Evolutionary conservation across 2,888 invertebrate species (phyloP).

Genomic region (Cataglyphis rosenhaueri): DNA sequence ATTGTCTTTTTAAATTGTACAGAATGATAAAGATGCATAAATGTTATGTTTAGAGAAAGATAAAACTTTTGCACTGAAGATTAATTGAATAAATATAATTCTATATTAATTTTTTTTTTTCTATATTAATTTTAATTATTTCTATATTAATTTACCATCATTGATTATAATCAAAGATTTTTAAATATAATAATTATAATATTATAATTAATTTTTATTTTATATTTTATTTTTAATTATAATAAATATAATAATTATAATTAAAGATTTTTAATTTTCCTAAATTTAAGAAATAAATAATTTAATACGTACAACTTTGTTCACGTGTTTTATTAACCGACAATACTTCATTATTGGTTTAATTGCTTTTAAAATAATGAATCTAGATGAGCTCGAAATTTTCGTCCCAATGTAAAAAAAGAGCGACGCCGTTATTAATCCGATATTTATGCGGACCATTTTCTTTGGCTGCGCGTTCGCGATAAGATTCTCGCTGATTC

Average conservation of each 20-base stretch:
- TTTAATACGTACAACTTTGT: not conserved
- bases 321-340: not conserved
- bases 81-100: not conserved
- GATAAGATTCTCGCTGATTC: constrained; percentile 41
- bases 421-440: not conserved
- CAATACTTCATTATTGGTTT: not conserved
- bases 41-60: not conserved
- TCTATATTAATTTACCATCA: not conserved
- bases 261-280: not conserved
- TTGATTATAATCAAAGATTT: not conserved
- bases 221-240: no score
- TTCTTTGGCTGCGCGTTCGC: constrained; percentile 6
- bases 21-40: not conserved
- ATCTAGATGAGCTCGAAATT: not conserved
- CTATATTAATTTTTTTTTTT: not conserved
- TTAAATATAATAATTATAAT: not conserved
- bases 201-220: no score
- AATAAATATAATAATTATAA: not conserved
- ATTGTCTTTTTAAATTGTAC: not conserved
- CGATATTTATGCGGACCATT: constrained; percentile 13
- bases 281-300: not conserved
- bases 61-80: no score
- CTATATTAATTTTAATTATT: no score
- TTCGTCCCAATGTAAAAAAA: not conserved
- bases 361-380: not conserved